Evolutionary conservation across 2,888 invertebrate genomes (phyloP), one percentile per base, ranked within the genome.

Genomic region (Pyrochroa serraticornis): DNA sequence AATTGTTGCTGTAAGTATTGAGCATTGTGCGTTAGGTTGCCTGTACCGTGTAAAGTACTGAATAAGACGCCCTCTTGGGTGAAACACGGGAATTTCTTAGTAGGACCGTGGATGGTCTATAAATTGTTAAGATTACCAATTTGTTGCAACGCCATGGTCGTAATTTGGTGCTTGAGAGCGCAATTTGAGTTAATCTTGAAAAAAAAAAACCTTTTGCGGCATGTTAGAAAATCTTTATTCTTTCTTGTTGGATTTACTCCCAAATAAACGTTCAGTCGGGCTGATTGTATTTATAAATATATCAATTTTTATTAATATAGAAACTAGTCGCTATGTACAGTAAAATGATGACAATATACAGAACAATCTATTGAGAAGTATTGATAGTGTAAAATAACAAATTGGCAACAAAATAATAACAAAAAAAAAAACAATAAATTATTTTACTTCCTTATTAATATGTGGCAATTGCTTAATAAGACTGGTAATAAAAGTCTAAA

Each of bases 201-300:
- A 12, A 22, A 42, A 42, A 5, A 12, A 41, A 3, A 2, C 3
- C 22, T 22, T 22, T 22, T 22, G n/a, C n/a, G 38, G 22, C 39
- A 39, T 42, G 58, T 70, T 71, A 71, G 66, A 72, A 72, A 77
- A 75, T 73, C 70, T 74, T 71, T 70, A 67, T 68, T 72, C 68
- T 68, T 70, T 69, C 71, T 58, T 65, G 63, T 31, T 10, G 10
- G 56, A 63, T 71, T 71, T 73, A 71, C 70, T 72, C 65, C 71
- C 68, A 72, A 70, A 70, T 74, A 74, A 74, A 71, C 68, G 67
- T 72, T 77, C 75, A 76, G 76, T 76, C 75, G 74, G 58, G 73
- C 76, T 74, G 76, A 76, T 76, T 76, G 75, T 73, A 75, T 22
- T 77, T 78, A 79, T 78, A 78, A 78, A 78, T 78, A 78, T 78